These are phyloP conservation scores for Latrodectus elegans DNA, from an alignment of 2,888 invertebrate genomes.

Conservation along the genomic window DNA sequence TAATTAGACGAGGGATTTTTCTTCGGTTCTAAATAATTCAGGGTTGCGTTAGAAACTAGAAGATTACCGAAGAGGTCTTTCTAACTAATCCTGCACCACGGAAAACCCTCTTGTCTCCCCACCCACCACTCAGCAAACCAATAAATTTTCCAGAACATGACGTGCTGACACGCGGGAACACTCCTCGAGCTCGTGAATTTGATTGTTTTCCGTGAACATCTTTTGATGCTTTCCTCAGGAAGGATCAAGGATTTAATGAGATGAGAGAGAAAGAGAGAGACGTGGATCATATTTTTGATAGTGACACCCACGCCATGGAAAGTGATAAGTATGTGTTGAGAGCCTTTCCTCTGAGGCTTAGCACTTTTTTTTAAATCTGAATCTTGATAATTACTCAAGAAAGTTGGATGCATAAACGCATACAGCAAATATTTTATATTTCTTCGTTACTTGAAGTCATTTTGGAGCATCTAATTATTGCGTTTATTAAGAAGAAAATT, in stretches of 20 bases:
- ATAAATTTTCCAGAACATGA: constrained; percentile 49
- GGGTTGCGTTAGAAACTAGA: neutral
- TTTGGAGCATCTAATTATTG: too few species aligned
- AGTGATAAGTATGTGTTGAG: too few species aligned
- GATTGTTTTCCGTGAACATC: constrained; percentile 43
- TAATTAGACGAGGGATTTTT: constrained; percentile 62
- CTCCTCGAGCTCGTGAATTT: constrained; percentile 1
- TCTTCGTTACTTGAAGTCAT: too few species aligned
- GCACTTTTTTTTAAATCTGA: too few species aligned
- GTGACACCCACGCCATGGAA: neutral
- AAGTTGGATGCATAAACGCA: too few species aligned
- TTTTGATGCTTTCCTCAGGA: constrained; percentile 23
- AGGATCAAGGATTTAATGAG: constrained; percentile 42
- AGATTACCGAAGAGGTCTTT: constrained; percentile 25
- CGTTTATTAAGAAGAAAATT: too few species aligned
- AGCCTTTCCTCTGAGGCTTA: too few species aligned
- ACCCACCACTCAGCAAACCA: neutral
- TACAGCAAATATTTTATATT: too few species aligned
- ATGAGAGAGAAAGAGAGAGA: neutral
- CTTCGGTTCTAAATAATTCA: constrained; percentile 55
- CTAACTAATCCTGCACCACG: constrained; percentile 23
- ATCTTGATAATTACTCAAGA: too few species aligned
- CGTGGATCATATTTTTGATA: constrained; percentile 15
- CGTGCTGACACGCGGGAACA: constrained; percentile 28
- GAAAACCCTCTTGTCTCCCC: constrained; percentile 2